Evolutionary conservation across 2,888 invertebrate species (phyloP).

Genomic region (Campoplex nolae): DNA sequence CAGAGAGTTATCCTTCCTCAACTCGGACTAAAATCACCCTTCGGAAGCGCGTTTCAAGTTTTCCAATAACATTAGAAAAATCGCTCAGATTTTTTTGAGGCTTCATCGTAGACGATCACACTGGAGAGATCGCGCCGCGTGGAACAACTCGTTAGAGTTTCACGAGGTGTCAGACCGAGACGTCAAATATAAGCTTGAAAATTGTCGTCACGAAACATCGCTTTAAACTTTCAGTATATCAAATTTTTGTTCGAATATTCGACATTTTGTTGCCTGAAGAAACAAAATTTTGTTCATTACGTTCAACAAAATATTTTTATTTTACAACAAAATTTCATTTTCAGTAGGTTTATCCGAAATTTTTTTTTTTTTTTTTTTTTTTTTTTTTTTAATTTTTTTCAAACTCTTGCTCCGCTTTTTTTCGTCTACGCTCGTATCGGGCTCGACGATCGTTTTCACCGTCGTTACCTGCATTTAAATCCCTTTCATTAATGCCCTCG

Average conservation of each 20-base stretch:
- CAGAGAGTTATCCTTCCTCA: background rate
- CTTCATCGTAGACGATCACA: background rate
- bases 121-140: no score
- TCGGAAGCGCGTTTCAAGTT: background rate
- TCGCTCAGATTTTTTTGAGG: background rate
- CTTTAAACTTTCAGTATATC: background rate
- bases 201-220: background rate
- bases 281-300: no score
- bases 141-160: background rate
- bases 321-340: no score
- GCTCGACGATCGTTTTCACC: background rate
- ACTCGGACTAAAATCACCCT: background rate
- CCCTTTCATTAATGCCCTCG: background rate
- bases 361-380: constrained; percentile 5
- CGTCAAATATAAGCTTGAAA: background rate
- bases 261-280: background rate
- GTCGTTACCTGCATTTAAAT: background rate
- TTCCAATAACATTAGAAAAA: background rate
- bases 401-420: background rate
- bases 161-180: background rate
- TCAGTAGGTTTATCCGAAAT: background rate
- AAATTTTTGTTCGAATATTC: background rate
- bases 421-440: background rate
- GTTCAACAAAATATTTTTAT: no score
- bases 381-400: background rate